phyloP scores from a whole-genome alignment of 1,140 invertebrate species.

The Pinna nobilis region DNA sequence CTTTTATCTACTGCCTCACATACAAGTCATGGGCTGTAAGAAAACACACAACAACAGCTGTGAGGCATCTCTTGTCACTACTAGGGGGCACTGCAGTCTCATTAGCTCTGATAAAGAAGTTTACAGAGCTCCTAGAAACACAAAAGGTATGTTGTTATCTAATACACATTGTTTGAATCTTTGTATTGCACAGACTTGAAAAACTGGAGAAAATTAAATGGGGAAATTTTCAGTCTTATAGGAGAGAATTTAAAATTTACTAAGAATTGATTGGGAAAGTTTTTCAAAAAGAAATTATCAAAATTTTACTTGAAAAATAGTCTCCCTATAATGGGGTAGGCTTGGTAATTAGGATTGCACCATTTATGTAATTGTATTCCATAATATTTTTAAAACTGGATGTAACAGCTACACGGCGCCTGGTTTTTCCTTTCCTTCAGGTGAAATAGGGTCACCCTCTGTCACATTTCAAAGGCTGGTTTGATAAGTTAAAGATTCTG shows the following conservation, averaged over 20 bases:
- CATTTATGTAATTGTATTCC: no score
- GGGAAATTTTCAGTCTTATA: not conserved
- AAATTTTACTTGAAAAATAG: not conserved
- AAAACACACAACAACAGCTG: slow-evolving; percentile 57
- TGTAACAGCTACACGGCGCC: no score
- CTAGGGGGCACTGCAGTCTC: slow-evolving; percentile 75
- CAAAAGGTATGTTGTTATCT: slow-evolving; percentile 78
- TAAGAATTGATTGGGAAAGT: not conserved
- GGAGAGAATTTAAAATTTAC: not conserved
- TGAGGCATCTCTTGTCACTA: slow-evolving; percentile 72
- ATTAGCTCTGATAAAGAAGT: slow-evolving; percentile 79
- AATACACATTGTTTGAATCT: not conserved
- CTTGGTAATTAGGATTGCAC: not conserved
- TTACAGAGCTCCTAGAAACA: slow-evolving; percentile 78
- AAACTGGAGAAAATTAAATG: not conserved
- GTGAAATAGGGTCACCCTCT: no score
- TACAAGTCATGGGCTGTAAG: slow-evolving; percentile 68
- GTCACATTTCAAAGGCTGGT: no score
- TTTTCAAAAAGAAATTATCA: not conserved
- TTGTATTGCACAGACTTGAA: not conserved
- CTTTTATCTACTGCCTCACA: slow-evolving; percentile 80
- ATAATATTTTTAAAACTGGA: no score
- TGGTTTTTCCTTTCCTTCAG: no score
- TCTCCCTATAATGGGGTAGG: no score
- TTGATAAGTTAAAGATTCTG: no score